A percentile compares a stretch with the other conserved stretches of the same genome.
phyloP scores from a whole-genome alignment of 1,140 invertebrate species.

The Sarcophaga bullata region DNA sequence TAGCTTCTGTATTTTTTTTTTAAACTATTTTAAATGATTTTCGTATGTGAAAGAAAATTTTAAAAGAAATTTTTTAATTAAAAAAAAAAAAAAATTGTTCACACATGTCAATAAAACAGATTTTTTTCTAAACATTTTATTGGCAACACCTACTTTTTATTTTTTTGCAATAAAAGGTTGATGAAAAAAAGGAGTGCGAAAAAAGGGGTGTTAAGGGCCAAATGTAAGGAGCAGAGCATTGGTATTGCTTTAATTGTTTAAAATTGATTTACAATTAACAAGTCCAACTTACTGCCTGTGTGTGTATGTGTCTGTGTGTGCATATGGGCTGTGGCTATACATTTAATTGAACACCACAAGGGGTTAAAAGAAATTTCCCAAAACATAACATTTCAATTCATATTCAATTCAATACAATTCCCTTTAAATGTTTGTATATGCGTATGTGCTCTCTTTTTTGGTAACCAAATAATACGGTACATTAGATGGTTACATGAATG shows the following conservation, averaged over 20 bases:
- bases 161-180: neutral
- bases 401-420: no score
- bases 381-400: no score
- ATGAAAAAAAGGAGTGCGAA: neutral
- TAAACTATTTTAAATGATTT: no score
- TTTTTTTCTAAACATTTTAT: neutral
- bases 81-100: no score
- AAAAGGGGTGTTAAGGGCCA: no score
- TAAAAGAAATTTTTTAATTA: neutral
- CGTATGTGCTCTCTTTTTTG: no score
- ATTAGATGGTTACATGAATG: no score
- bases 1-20: no score
- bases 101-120: neutral
- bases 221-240: neutral
- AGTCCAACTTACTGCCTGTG: no score
- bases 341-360: neutral
- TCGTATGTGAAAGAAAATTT: neutral
- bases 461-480: no score
- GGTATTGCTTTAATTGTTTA: constrained; percentile 8
- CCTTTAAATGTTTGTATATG: no score
- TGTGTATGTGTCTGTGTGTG: no score
- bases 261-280: constrained; percentile 19
- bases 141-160: constrained; percentile 16
- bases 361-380: neutral
- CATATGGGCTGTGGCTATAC: neutral